A percentile compares a stretch with the other conserved stretches of the same genome.
These are phyloP conservation scores for Siderastrea siderea DNA, from an alignment of 92 coral and sea anemone genomes.

Conservation along the genomic window DNA sequence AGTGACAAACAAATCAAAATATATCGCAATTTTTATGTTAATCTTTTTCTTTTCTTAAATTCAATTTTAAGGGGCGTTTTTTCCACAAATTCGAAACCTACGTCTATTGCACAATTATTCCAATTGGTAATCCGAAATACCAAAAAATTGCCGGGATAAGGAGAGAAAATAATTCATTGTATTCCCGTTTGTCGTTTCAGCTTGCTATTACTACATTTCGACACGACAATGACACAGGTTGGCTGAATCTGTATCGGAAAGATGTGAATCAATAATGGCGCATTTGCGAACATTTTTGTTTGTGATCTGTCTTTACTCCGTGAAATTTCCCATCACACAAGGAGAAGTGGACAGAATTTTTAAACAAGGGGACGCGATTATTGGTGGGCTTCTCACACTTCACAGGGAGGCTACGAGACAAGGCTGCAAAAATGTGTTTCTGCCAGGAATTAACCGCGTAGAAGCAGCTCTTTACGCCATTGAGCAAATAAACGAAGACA, in stretches of 20 bases:
- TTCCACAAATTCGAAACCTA: too few relatives aligned
- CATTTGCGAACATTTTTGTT: background rate
- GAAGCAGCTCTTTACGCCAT: constrained; percentile 77
- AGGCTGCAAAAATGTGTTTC: constrained; percentile 59
- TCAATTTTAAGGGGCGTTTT: too few relatives aligned
- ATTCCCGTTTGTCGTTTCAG: background rate
- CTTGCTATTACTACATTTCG: background rate
- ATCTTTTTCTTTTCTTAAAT: too few relatives aligned
- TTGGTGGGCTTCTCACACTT: constrained; percentile 75
- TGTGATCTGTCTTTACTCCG: background rate
- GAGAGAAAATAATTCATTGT: background rate
- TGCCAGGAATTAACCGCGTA: constrained; percentile 75
- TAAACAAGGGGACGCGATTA: constrained; percentile 78
- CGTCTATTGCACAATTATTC: background rate
- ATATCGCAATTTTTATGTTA: too few relatives aligned
- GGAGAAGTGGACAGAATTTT: constrained; percentile 45
- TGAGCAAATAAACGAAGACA: constrained; percentile 76
- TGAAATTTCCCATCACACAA: background rate
- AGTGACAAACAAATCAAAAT: too few relatives aligned
- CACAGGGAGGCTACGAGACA: constrained; percentile 43
- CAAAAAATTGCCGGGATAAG: background rate
- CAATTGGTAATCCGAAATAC: background rate
- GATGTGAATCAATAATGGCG: constrained; percentile 19
- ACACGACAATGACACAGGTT: background rate
- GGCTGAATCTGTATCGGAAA: background rate